Base-by-base conservation (phyloP, 2,888 invertebrate genomes). In the Clanis bilineata region DNA sequence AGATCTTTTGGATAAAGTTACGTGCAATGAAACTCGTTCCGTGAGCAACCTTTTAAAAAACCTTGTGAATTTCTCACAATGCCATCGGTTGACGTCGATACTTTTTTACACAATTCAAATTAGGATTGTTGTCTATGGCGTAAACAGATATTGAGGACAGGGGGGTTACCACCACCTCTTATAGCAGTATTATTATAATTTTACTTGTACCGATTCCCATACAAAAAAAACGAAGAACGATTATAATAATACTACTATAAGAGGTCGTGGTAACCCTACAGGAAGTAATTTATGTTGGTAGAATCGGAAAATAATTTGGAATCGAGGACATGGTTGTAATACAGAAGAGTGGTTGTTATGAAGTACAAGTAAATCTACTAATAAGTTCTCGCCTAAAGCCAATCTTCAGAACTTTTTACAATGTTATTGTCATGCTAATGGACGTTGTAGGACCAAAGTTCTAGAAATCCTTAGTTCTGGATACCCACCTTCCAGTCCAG, bases 1-100 rank as follows among this genome's bases (percentile, higher is more conserved):
- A 70, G 68, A 80, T 80, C 77, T 76, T 72, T 68, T 59, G 69
- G 69, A 77, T 76, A 74, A 71, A 66, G 59, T 74, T 72, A 72
- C 66, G 62, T 57, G 63, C 57, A 61, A 67, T 62, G 58, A 68
- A 76, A 76, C 75, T 73, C 65, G 73, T 76, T 79, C 66, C 58
- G 57, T 64, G 58, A 60, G 61, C 57, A 64, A 67, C 59, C 62
- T 63, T 66, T 66, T 56, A 39, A 51, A n/a, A 62, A 60, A 47
- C 32, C 39, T 38, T 51, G 43, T 43, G 23, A 5, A 51, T 58
- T 58, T 36, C 38, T 58, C 21, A 36, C 38, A 58, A 58, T 61
- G 36, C 23, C 45, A 36, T 25, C 6, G 56, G 21, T 43, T 10
- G 21, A 21, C 28, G 43, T 57, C 21, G 21, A 44, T 36, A 12